Evolutionary conservation across 1,140 invertebrate genomes (phyloP), one percentile per base, ranked within the genome.

Genomic region (Drosophila orena): DNA sequence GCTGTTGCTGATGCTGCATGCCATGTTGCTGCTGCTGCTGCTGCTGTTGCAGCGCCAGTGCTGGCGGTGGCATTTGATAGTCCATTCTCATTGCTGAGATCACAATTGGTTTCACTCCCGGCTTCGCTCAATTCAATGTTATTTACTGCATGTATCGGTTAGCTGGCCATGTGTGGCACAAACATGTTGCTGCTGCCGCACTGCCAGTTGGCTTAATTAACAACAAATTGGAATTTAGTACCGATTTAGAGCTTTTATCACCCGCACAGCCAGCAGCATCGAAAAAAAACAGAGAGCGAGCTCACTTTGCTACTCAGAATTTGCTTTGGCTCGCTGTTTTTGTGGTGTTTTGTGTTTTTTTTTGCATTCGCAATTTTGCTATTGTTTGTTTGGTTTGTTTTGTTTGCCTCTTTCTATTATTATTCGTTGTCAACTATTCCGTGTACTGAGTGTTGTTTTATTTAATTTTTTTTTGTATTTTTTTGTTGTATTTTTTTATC

Each of bases 1-100:
- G 83, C 49, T 88, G 81, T 6, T 79, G 79, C 20, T 75, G 73
- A 14, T 79, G 77, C 17, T 74, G 72, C 24, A 30, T 30, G 30
- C 30, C 30, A 30, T 86, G 84, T 15, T 89, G 88, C 11, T 85
- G 80, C 14, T 46, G 88, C 49, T n/a, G n/a, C n/a, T 86, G 44
- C 8, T 46, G 88, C 49, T 90, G 81, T 27, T 86, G 90, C 59
- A 92, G 69, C 37, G 91, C 81, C 91, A 88, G 54, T 72, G 78
- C 65, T 81, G 92, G 93, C 85, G 90, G 83, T 42, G 92, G 93
- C 85, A 93, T 91, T 91, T 93, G 93, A 88, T 93, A 93, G 86
- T 93, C 93, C 93, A 93, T 93, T 84, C 89, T 92, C 81, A 91
- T 91, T 68, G 66, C 79, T 62, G 75, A 78, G 83, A 59, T 76